Evolutionary conservation across 2,797 vertebrate genomes (phyloP).

Genomic region (Arnoldichthys spilopterus): DNA sequence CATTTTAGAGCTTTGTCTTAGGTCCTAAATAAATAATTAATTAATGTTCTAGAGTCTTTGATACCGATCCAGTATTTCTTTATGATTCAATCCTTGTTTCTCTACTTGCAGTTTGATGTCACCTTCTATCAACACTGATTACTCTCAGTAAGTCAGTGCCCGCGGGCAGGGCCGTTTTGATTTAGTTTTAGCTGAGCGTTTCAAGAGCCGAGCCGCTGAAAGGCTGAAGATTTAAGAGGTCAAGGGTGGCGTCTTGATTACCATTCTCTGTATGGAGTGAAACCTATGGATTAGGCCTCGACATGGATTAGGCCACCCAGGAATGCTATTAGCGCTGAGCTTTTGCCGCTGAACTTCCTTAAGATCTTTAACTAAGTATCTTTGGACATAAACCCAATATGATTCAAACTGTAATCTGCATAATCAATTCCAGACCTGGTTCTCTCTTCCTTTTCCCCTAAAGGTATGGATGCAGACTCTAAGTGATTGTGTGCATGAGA

Average conservation of each 20-base stretch:
- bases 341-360: constrained; percentile 28
- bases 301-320: constrained; percentile 53
- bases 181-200: constrained; percentile 34
- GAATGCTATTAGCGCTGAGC: constrained; percentile 8
- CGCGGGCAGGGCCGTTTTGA: constrained; percentile 12
- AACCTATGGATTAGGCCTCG: constrained; percentile 40
- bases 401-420: constrained; percentile 26
- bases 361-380: constrained; percentile 35
- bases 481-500: constrained; percentile 32
- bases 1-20: not conserved
- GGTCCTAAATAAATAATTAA: not conserved
- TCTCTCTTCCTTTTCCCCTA: constrained; percentile 6
- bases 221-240: constrained; percentile 44
- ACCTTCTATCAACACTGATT: constrained; percentile 25
- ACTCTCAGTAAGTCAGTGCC: constrained; percentile 28
- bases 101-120: not conserved
- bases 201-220: constrained; percentile 42
- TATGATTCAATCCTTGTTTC: no score
- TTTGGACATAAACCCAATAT: constrained; percentile 40
- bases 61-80: not conserved
- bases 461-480: constrained; percentile 2
- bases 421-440: constrained; percentile 48
- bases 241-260: constrained; percentile 51
- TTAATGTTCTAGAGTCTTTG: not conserved
- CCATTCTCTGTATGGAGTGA: constrained; percentile 27